phyloP scores from a whole-genome alignment of 2,797 vertebrate genomes.

The Rhinichthys osculus region DNA sequence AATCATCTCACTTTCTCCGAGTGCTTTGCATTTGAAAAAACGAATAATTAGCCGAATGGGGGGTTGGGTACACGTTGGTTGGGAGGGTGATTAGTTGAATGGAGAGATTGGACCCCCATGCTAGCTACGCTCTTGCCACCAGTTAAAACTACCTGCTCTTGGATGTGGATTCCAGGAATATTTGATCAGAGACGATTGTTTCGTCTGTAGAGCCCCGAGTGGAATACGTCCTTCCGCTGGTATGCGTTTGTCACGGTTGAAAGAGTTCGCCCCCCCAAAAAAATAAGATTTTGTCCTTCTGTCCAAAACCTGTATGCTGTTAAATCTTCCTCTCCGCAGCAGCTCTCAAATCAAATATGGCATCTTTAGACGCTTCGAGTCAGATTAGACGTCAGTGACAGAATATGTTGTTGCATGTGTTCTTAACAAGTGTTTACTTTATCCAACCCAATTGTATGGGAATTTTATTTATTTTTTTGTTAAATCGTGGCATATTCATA shows the following conservation, averaged over 20 bases:
- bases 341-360: neutral
- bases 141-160: conserved; percentile 57
- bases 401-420: neutral
- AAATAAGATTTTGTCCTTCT: neutral
- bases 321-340: neutral
- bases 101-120: conserved; percentile 51
- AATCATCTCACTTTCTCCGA: conserved; percentile 84
- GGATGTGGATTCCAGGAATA: conserved; percentile 33
- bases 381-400: neutral
- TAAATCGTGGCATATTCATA: neutral
- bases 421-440: neutral
- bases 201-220: neutral
- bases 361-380: neutral
- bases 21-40: conserved; percentile 86
- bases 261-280: neutral
- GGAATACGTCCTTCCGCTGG: neutral
- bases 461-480: neutral
- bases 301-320: neutral
- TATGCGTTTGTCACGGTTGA: neutral
- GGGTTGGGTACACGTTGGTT: conserved; percentile 58
- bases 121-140: conserved; percentile 50
- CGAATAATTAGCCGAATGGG: conserved; percentile 80
- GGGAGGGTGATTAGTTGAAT: conserved; percentile 58
- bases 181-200: neutral
- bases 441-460: neutral